Evolutionary conservation across 1,140 invertebrate species (phyloP), one percentile per base, ranked within the genome.

Genomic region (Asobara japonica): DNA sequence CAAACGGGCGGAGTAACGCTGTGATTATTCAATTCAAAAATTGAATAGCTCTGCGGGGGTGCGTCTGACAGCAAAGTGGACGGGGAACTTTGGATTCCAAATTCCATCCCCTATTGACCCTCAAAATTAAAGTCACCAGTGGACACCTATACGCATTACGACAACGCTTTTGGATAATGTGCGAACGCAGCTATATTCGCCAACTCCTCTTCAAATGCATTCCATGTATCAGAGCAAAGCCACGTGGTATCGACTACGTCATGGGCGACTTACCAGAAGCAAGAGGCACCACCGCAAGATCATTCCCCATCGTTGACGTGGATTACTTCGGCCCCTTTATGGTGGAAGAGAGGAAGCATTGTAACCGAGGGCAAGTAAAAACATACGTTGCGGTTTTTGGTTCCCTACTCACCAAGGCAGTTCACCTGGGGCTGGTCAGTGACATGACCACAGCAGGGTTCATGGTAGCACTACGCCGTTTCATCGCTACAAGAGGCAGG

Each of bases 311-410:
- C 5, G 48, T 65, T 60, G 81, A 76, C n/a, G 71, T 85, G 3
- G 82, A 84, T 73, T 84, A 75, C 69, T 76, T 76, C 27, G 82
- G 81, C 25, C 81, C 83, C 1, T 69, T 83, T 66, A 60, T 61
- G 0, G 66, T 84, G 3, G 78, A 78, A 73, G 62, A 72, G 25
- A 70, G 51, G 7, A 71, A 70, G 56, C 18, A 27, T 5, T 65
- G 74, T 18, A 74, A 69, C 36, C 20, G 38, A 22, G 74, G 69
- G 11, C 38, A 41, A 4, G 45, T 75, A n/a, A 87, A 87, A 67
- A 65, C 69, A 7, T 86, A 84, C 61, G 72, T 84, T 4, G 66
- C 68, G 18, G 18, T 88, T 0, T 86, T 86, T 65, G 69, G 84
- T 4, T 87, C 83, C 77, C 66, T 83, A 25, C 48, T 77, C 0